These are phyloP conservation scores for Gnathochromis pfefferi DNA, from an alignment of 2,113 vertebrate species.

Conservation along the genomic window DNA sequence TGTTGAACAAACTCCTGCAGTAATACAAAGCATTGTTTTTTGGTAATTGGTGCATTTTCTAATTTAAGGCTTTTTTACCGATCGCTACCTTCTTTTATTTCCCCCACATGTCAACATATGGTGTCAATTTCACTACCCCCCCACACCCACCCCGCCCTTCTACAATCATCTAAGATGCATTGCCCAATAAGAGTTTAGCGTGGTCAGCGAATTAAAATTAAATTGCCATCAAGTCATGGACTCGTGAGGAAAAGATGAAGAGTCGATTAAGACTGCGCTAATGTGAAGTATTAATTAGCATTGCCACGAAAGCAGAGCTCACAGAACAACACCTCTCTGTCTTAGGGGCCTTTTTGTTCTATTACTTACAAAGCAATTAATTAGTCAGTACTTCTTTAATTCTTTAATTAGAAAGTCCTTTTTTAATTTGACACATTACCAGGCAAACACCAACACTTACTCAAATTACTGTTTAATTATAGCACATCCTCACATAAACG, in stretches of 20 bases:
- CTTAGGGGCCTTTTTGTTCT: slow-evolving; percentile 22
- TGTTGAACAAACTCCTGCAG: neutral
- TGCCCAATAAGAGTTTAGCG: neutral
- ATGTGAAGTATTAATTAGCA: slow-evolving; percentile 55
- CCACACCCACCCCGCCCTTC: rapidly evolving
- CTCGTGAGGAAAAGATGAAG: slow-evolving; percentile 5
- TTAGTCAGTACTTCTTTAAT: slow-evolving; percentile 47
- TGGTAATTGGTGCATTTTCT: neutral
- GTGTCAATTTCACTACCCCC: neutral
- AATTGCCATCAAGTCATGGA: slow-evolving; percentile 1
- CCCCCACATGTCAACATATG: neutral
- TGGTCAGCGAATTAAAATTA: slow-evolving; percentile 5
- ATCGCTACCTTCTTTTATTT: neutral
- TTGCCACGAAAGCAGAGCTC: slow-evolving; percentile 18
- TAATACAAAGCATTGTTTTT: neutral
- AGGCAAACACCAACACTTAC: neutral
- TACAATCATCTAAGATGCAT: neutral
- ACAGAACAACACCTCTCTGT: slow-evolving; percentile 24
- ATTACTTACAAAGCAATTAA: slow-evolving; percentile 50
- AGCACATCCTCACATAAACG: neutral
- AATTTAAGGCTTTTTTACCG: neutral
- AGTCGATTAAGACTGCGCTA: slow-evolving; percentile 21
- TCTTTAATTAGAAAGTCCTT: slow-evolving; percentile 41
- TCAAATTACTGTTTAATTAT: slow-evolving; percentile 26
- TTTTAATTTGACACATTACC: slow-evolving; percentile 43